Conservation (phyloP, 2,888 invertebrate genomes). For the Boloria euphrosyne region DNA sequence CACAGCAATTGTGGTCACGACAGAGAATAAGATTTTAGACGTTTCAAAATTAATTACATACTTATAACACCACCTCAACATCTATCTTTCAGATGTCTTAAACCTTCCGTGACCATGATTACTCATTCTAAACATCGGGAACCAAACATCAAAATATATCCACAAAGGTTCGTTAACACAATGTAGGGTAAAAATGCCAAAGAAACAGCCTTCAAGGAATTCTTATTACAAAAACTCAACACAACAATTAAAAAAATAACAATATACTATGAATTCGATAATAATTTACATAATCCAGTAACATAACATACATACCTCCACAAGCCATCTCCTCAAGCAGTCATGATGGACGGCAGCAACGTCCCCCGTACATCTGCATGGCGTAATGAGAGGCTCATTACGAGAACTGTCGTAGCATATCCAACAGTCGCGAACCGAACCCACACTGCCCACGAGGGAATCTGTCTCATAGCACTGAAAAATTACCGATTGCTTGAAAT, state of each 20-base stretch:
- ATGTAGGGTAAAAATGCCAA: too few species aligned
- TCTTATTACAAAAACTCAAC: too few species aligned
- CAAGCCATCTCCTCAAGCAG: conserved; percentile 93
- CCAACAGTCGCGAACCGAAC: conserved; percentile 89
- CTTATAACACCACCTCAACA: too few species aligned
- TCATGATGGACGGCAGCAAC: conserved; percentile 96
- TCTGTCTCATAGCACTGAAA: conserved; percentile 73
- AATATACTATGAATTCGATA: background rate
- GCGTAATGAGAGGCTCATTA: conserved; percentile 91
- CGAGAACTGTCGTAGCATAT: conserved; percentile 94
- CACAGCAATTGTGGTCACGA: too few species aligned
- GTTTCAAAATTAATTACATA: too few species aligned
- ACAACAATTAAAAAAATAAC: background rate
- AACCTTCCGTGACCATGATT: too few species aligned
- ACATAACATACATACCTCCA: conserved; percentile 84
- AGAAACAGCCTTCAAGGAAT: too few species aligned
- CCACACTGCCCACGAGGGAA: conserved; percentile 69
- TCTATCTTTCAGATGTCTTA: too few species aligned
- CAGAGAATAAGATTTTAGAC: too few species aligned
- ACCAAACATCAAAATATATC: too few species aligned
- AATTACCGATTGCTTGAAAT: background rate
- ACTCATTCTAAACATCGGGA: too few species aligned
- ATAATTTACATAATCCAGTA: background rate
- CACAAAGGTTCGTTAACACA: too few species aligned
- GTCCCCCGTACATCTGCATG: conserved; percentile 96